Evolutionary conservation across 2,888 invertebrate species (phyloP).

Genomic region (Drosophila melanosoma): DNA sequence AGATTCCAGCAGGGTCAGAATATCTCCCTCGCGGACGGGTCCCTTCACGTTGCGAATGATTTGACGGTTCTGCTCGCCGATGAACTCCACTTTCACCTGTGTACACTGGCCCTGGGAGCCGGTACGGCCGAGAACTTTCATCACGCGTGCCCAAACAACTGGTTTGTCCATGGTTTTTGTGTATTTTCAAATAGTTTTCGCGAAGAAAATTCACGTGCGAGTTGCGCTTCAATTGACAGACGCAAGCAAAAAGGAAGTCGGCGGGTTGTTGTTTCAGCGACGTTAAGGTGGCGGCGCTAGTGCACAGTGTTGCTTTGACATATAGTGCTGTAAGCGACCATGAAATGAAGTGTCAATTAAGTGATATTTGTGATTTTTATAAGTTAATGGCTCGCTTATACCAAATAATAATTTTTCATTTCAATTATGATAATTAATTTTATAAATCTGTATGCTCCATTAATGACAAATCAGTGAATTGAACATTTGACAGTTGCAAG

Average conservation of each 20-base stretch:
- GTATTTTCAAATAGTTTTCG: conserved; percentile 30
- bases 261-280: conserved; percentile 26
- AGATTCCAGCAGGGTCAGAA: conserved; percentile 98
- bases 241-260: conserved; percentile 82
- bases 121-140: conserved; percentile 98
- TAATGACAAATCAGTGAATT: neutral
- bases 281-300: conserved; percentile 60
- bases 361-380: neutral
- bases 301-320: conserved; percentile 36
- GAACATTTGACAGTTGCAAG: conserved; percentile 23
- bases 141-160: conserved; percentile 95
- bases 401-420: neutral
- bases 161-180: conserved; percentile 91
- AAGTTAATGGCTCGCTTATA: neutral
- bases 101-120: conserved; percentile 99
- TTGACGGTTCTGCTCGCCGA: conserved; percentile 98
- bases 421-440: neutral
- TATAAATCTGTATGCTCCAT: no score
- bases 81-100: conserved; percentile 99
- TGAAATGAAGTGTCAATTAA: neutral
- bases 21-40: conserved; percentile 99
- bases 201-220: conserved; percentile 65
- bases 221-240: conserved; percentile 76
- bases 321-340: conserved; percentile 19
- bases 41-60: conserved; percentile 99